Conservation (phyloP, 2,113 vertebrate species). For the Tylochromis polylepis region DNA sequence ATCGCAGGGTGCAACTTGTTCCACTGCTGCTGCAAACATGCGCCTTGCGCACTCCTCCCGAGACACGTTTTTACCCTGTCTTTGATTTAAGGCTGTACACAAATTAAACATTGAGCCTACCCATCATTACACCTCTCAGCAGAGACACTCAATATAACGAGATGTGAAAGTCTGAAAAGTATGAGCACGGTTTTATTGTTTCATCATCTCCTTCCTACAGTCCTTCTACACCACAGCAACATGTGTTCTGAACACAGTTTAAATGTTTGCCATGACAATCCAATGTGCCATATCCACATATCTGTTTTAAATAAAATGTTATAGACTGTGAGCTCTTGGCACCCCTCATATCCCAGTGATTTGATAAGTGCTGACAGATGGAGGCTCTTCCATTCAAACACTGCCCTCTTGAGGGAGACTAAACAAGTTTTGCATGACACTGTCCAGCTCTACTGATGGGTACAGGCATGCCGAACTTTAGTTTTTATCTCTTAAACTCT, state of each 20-base stretch:
- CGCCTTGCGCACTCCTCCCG: background rate
- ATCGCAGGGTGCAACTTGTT: background rate
- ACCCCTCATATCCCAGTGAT: background rate
- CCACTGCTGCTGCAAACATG: background rate
- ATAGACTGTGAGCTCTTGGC: slow-evolving; percentile 21
- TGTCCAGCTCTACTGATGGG: background rate
- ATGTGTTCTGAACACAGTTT: background rate
- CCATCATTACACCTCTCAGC: background rate
- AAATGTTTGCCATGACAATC: background rate
- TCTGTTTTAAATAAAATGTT: slow-evolving; percentile 34
- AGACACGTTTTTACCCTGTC: background rate
- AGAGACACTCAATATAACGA: background rate
- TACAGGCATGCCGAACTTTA: background rate
- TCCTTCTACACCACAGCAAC: background rate
- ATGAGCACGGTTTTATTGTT: background rate
- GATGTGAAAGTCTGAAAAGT: background rate
- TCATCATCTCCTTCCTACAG: background rate
- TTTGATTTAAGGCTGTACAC: background rate
- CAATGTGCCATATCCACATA: background rate
- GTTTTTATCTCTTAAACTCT: background rate
- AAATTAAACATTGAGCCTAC: background rate
- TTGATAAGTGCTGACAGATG: slow-evolving; percentile 44
- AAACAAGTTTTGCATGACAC: background rate
- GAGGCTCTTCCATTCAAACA: slow-evolving; percentile 64
- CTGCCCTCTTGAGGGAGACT: slow-evolving; percentile 75